Percentiles rank a stretch among this genome's conserved stretches.
Conservation (phyloP, 2,113 vertebrate species). For the Lates calcarifer region DNA sequence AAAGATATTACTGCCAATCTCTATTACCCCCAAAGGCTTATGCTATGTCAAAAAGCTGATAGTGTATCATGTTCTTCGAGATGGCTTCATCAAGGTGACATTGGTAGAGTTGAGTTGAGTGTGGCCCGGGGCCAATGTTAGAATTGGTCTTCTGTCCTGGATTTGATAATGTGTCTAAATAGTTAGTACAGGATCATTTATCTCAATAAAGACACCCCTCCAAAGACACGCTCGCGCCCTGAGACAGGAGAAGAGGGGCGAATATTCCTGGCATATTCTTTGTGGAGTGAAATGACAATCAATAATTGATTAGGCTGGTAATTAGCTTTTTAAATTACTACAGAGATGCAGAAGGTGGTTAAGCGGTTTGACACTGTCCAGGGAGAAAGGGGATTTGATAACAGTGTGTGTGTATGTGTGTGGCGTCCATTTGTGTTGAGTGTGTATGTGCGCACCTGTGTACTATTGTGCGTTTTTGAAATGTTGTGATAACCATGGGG, state of each 20-base stretch:
- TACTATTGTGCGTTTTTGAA: not conserved
- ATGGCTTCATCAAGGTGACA: constrained; percentile 68
- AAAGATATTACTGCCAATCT: not conserved
- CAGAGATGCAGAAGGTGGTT: constrained; percentile 25
- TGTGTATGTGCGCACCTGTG: not conserved
- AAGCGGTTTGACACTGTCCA: constrained; percentile 22
- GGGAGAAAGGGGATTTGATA: constrained; percentile 10
- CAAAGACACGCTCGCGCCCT: constrained; percentile 36
- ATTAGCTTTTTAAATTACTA: constrained; percentile 56
- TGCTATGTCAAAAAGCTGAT: constrained; percentile 18
- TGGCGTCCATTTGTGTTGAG: constrained; percentile 6
- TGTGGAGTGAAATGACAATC: constrained; percentile 52
- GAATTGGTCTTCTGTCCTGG: constrained; percentile 42
- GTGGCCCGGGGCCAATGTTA: constrained; percentile 43
- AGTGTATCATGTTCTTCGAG: constrained; percentile 26
- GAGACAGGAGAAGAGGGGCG: constrained; percentile 8
- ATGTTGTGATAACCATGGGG: not conserved
- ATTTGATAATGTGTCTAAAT: constrained; percentile 57
- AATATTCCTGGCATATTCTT: constrained; percentile 54
- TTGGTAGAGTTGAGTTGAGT: constrained; percentile 29
- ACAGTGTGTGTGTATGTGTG: not conserved
- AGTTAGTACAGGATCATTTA: constrained; percentile 56
- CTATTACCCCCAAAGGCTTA: not conserved
- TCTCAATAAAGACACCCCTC: constrained; percentile 59
- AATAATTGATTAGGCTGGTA: constrained; percentile 60